Evolutionary conservation across 2,797 vertebrate genomes (phyloP).

Genomic region (Alosa sapidissima): DNA sequence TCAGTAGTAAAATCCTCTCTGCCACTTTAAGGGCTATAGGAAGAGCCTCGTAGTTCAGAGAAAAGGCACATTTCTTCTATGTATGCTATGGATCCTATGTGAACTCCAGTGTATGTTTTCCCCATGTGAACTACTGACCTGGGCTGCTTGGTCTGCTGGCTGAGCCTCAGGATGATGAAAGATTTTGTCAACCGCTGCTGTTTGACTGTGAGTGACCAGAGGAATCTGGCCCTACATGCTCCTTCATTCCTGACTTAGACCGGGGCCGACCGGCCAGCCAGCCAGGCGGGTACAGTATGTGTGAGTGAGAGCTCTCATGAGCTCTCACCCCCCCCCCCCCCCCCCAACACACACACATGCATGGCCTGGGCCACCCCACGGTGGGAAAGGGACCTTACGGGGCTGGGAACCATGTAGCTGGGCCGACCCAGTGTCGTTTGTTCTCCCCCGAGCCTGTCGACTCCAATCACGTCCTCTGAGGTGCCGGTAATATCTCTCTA

Average conservation of each 20-base stretch:
- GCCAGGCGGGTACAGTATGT: background rate
- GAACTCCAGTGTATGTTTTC: background rate
- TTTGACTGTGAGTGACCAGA: background rate
- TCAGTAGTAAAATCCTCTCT: background rate
- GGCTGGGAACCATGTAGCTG: conserved; percentile 44
- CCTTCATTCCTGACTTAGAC: background rate
- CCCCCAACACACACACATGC: background rate
- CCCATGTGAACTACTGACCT: background rate
- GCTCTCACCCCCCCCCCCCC: too few species aligned
- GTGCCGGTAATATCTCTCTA: conserved; percentile 30
- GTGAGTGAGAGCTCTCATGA: too few species aligned
- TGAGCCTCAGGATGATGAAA: background rate
- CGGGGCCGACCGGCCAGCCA: background rate
- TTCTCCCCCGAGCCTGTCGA: conserved; percentile 66
- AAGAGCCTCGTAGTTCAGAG: background rate
- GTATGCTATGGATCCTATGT: background rate
- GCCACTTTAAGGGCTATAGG: background rate
- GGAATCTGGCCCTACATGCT: background rate
- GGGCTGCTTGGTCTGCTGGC: background rate
- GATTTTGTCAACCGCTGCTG: background rate
- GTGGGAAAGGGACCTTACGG: conserved; percentile 29
- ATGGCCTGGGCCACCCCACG: background rate
- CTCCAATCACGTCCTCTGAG: conserved; percentile 65
- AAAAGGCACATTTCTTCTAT: background rate
- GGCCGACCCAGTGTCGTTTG: conserved; percentile 56